Evolutionary conservation across 2,797 vertebrate genomes (phyloP).

Genomic region (Sebastes trivittatus): DNA sequence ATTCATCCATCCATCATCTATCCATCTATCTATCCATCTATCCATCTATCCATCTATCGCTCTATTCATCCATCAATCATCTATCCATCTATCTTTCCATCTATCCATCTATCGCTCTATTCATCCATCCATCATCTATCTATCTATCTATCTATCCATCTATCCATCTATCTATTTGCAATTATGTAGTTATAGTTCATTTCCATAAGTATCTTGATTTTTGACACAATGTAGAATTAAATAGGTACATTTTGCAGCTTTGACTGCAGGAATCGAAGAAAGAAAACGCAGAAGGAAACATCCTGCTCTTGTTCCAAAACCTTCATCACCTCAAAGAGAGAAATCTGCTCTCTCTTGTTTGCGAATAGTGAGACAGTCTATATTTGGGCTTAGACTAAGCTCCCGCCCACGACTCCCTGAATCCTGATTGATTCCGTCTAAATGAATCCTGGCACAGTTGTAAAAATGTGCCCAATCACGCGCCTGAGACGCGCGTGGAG

Average conservation of each 20-base stretch:
- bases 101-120: no score
- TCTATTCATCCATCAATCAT: no score
- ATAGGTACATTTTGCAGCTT: neutral
- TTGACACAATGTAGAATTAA: neutral
- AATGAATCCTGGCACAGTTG: conserved; percentile 59
- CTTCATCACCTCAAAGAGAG: neutral
- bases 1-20: no score
- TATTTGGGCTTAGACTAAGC: conserved; percentile 22
- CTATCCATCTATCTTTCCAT: accelerated
- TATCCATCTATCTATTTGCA: no score
- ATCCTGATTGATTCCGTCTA: conserved; percentile 13
- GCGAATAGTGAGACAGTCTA: neutral
- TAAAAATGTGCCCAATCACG: conserved; percentile 74
- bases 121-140: accelerated
- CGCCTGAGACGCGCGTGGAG: conserved; percentile 64
- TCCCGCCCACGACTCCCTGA: conserved; percentile 21
- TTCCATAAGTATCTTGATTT: neutral
- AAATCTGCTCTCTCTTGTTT: neutral
- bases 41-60: accelerated
- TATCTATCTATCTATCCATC: no score
- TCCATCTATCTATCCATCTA: no score
- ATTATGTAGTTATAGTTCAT: neutral
- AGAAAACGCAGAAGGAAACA: neutral
- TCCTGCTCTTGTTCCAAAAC: neutral
- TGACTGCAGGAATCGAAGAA: neutral